Base-by-base conservation (phyloP, 2,113 vertebrate genomes). In the Myocastor coypus region DNA sequence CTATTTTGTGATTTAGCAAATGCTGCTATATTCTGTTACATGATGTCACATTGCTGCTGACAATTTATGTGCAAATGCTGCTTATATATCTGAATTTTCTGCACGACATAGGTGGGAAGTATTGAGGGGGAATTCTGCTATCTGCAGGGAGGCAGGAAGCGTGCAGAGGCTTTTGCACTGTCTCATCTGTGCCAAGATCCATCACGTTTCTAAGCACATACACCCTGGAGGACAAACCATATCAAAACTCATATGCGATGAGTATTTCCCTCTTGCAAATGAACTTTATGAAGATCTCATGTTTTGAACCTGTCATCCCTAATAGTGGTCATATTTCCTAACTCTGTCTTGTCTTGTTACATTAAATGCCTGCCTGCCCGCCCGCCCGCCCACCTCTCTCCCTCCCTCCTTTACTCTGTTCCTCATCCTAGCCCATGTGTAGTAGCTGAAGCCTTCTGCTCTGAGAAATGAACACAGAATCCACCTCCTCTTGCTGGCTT, bases 1-100 rank as follows among this genome's bases (percentile, higher is more conserved):
- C 83, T 91, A 22, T 89, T 94, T 95, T 81, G 75, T 91, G 83
- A 92, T 90, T 94, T 68, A 93, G 90, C 69, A 89, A 80, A 64
- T 82, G 57, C 57, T 93, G 16, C 64, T 83, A 4, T 75, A 16
- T 88, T 9, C 46, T 84, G 10, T 84, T 34, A n/a, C 34, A 61
- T 34, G 66, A 94, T 94, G 42, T 92, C 59, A 57, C 86, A 28
- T 92, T 92, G 59, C 78, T 71, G 94, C 92, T 89, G 93, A 91
- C 96, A 84, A 59, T 96, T 85, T 96, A 81, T 93, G 96, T 95
- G 66, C 81, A 96, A 88, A 94, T 92, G 28, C 37, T 95, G 50
- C 32, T 92, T 87, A 66, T 96, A 32, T 81, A 40, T 84, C 40
- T 88, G 32, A 0, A 34, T 82, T 92, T 96, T 92, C 93, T 94